phyloP scores from a whole-genome alignment of 2,797 vertebrate species.

The Rhynchonycteris naso region DNA sequence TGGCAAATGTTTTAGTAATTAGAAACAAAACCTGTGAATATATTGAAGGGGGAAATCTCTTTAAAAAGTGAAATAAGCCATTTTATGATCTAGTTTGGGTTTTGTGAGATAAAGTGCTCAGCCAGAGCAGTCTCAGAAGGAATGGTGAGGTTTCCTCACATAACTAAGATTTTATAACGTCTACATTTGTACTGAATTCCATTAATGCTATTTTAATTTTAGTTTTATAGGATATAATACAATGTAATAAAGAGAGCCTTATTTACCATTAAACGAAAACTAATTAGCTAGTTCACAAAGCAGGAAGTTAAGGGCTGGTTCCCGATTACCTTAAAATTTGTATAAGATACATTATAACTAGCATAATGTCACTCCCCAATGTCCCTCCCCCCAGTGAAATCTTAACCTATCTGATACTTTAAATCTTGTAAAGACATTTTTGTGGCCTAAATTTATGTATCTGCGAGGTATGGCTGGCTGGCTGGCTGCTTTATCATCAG shows the following conservation, averaged over 20 bases:
- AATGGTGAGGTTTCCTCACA: not conserved
- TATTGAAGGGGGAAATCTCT: constrained; percentile 56
- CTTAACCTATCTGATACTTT: constrained; percentile 49
- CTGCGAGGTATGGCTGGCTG: constrained; percentile 36
- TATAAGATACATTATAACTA: not conserved
- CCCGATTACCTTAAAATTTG: constrained; percentile 53
- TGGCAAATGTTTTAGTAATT: constrained; percentile 53
- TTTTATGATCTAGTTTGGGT: constrained; percentile 55
- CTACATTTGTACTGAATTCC: constrained; percentile 36
- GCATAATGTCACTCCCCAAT: not conserved
- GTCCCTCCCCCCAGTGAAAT: not conserved
- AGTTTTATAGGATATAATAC: constrained; percentile 40
- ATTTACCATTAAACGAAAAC: constrained; percentile 58
- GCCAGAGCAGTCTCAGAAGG: constrained; percentile 23
- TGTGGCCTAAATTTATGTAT: constrained; percentile 63
- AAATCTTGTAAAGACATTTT: constrained; percentile 67
- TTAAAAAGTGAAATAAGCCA: constrained; percentile 51
- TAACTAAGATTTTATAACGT: constrained; percentile 15
- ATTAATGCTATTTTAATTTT: constrained; percentile 54
- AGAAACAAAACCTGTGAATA: constrained; percentile 43
- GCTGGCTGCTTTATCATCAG: not conserved
- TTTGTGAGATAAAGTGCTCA: constrained; percentile 56
- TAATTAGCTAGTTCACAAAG: constrained; percentile 1
- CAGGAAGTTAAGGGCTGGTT: constrained; percentile 58
- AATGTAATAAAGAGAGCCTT: not conserved